Evolutionary conservation across 2,113 vertebrate genomes (phyloP).

Genomic region (Mobula hypostoma): DNA sequence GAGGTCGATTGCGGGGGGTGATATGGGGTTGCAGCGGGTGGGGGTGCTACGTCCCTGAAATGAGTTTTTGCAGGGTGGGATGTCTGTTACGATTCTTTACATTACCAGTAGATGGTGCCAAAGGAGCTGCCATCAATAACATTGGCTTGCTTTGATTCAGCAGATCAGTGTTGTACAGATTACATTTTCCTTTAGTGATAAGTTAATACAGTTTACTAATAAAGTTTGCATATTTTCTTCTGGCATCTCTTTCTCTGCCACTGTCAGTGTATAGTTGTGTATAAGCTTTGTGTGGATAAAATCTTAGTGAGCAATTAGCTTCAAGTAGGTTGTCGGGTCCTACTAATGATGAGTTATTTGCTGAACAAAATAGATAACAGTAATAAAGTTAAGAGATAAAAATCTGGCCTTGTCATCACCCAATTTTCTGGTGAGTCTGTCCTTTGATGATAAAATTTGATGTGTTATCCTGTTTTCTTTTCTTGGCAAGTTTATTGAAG

Average conservation of each 20-base stretch:
- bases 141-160: background rate
- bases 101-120: background rate
- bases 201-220: background rate
- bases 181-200: background rate
- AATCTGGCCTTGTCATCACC: too few species aligned
- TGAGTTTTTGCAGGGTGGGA: too few species aligned
- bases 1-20: too few species aligned
- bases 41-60: too few species aligned
- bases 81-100: background rate
- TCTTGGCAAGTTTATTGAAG: background rate
- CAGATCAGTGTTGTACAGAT: background rate
- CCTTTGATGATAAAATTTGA: background rate
- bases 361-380: too few species aligned
- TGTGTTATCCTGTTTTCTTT: background rate
- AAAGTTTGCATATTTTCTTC: background rate
- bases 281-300: too few species aligned
- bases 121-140: background rate
- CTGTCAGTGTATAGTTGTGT: too few species aligned
- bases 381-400: too few species aligned
- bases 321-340: too few species aligned
- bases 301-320: too few species aligned
- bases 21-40: too few species aligned
- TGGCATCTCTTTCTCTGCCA: background rate
- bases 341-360: too few species aligned
- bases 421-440: background rate